Conservation (phyloP, 1,140 invertebrate genomes). For the Drosophila guanche region DNA sequence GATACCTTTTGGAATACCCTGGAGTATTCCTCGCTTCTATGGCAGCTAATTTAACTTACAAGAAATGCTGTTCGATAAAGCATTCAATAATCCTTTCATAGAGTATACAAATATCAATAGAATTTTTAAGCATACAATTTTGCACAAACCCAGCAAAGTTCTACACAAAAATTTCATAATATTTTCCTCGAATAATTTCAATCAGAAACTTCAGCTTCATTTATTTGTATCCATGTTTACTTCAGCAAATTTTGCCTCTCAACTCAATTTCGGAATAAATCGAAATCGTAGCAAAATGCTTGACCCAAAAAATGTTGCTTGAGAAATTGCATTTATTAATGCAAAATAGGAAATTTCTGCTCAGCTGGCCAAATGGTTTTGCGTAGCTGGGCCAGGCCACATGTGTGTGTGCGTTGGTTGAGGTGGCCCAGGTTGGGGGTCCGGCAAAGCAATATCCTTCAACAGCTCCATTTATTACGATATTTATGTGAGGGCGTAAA, state of each 20-base stretch:
- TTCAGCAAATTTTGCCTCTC: slow-evolving; percentile 5
- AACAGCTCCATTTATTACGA: slow-evolving; percentile 73
- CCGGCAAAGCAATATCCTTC: slow-evolving; percentile 54
- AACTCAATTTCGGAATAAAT: slow-evolving; percentile 39
- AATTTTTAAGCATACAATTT: no score
- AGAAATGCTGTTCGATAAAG: no score
- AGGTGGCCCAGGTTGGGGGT: slow-evolving; percentile 22
- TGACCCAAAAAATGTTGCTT: slow-evolving; percentile 31
- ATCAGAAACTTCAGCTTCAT: slow-evolving; percentile 5
- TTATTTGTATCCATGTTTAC: slow-evolving; percentile 9
- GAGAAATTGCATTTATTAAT: slow-evolving; percentile 69
- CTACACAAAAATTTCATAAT: no score
- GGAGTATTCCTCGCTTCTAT: no score
- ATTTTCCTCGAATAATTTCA: no score
- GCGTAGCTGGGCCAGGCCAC: slow-evolving; percentile 8
- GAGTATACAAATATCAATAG: no score
- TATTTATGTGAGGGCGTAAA: slow-evolving; percentile 74
- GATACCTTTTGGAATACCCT: no score
- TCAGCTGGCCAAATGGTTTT: slow-evolving; percentile 24
- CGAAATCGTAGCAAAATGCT: slow-evolving; percentile 30
- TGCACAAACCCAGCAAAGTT: no score
- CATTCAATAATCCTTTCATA: no score
- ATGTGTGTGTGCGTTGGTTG: slow-evolving; percentile 18
- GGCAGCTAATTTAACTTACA: no score
- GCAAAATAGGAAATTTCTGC: slow-evolving; percentile 62